Conservation (phyloP, 2,888 invertebrate species). For the Epirrhoe alternata region DNA sequence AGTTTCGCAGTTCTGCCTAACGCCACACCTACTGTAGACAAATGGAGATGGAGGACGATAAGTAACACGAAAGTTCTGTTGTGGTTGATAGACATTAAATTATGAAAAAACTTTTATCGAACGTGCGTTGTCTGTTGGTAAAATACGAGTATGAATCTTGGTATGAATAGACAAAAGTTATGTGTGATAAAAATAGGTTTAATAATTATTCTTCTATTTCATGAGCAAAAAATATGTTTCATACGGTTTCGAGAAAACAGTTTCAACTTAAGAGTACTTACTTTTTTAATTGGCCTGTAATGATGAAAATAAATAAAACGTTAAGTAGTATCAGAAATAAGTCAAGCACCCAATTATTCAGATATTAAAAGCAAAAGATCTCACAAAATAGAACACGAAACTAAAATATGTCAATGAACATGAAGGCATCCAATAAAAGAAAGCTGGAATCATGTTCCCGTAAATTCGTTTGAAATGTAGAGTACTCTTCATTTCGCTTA, state of each 20-base stretch:
- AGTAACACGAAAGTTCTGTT: background rate
- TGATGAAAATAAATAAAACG: too few species aligned
- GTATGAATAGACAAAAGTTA: too few species aligned
- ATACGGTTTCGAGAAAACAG: too few species aligned
- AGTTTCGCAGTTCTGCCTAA: conserved; percentile 21
- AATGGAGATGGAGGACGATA: background rate
- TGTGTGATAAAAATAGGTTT: too few species aligned
- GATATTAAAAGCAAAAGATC: background rate
- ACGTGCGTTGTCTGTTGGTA: background rate
- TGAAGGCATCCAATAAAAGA: conserved; percentile 13
- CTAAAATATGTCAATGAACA: conserved; percentile 10
- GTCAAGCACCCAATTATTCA: too few species aligned
- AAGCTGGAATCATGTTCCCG: conserved; percentile 9
- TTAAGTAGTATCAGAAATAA: too few species aligned
- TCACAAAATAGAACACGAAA: conserved; percentile 1
- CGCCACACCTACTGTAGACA: conserved; percentile 1
- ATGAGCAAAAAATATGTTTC: too few species aligned
- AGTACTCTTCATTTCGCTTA: conserved; percentile 23
- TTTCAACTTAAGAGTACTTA: too few species aligned
- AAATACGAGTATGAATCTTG: too few species aligned
- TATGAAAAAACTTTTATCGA: background rate
- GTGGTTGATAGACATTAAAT: background rate
- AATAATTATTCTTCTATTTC: too few species aligned
- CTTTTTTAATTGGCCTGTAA: background rate
- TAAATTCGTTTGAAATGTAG: conserved; percentile 25